Base-by-base conservation (phyloP, 1,140 invertebrate species). In the Leptoteleia sp. region DNA sequence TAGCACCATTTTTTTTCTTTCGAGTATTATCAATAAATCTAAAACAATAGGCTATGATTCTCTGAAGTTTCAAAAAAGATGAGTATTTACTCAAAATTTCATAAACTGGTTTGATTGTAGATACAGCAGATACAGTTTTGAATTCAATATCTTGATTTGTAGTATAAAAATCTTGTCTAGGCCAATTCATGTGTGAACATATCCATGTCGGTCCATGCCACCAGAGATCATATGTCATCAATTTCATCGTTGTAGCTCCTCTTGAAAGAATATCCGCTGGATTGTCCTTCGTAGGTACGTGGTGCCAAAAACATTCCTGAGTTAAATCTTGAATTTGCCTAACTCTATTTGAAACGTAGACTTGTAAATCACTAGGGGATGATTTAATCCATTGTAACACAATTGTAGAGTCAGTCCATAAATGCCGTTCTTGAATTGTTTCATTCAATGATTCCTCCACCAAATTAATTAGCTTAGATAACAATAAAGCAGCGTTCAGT, bases 311-410 rank as follows among this genome's bases (percentile, higher is more conserved):
- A 25, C 6, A n/a, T 7, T 40, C 11, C 11, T 35, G 33, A 3
- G 33, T 35, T 1, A 35, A 12, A 5, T 42, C 4, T 31, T n/a
- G n/a, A n/a, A n/a, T n/a, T n/a, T n/a, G n/a, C 27, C 12, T 0
- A 42, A 42, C 9, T 42, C 37, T 4, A 0, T 9, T 13, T 11
- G n/a, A 19, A 29, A 0, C 25, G 7, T 6, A 16, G 29, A 8
- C 29, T 43, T 45, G 9, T 16, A 3, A n/a, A n/a, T n/a, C n/a
- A n/a, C n/a, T n/a, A n/a, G n/a, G n/a, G n/a, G n/a, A n/a, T n/a
- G n/a, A n/a, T n/a, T n/a, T n/a, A n/a, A 59, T 31, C 11, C 40
- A 33, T 4, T 43, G 27, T 8, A 75, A 42, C 1, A 8, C 19
- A 6, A 29, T 47, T 7, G 12, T 27, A 0, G 22, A 47, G 29